Base-by-base conservation (phyloP, 2,888 invertebrate species). In the Disparrhopalites patrizii region DNA sequence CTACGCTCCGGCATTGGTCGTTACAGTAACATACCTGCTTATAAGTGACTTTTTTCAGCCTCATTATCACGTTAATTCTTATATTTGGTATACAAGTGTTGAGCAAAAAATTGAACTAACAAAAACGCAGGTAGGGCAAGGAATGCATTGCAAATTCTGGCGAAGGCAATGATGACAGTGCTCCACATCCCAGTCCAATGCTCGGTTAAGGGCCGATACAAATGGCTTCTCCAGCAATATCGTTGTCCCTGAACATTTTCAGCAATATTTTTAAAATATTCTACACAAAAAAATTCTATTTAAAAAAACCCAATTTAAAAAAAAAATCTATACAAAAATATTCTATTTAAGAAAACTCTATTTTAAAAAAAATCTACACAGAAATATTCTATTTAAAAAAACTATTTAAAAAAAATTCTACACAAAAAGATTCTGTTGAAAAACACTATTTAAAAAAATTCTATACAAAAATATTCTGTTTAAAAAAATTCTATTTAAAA, bases 151-250 rank as follows among this genome's bases (percentile, higher is more conserved):
- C 2, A 8, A 38, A 10, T 38, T 36, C 7, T 27, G 18, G 5
- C 20, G 7, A 15, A 38, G 13, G 57, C 57, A 57, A 23, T 38
- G 18, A 23, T 57, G 57, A 23, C 57, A 57, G 23, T 57, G 57
- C 15, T 57, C 36, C 25, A 57, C 38, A n/a, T 57, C 57, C 57
- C 57, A 57, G 8, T 57, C 36, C 3, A 57, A 25, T 10, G 38
- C 36, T 18, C 27, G 20, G 10, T 27, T 20, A 18, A 57, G 38
- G 8, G 20, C 38, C 5, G 33, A 23, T 7, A 57, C 57, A 36
- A 57, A 57, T 5, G 57, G 57, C 4, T 2, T 38, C 10, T 57
- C 57, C 10, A 57, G 38, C 7, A 57, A 7, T n/a, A 57, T n/a
- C 28, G 57, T 33, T 4, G 36, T 57, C 7, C 57, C 57, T 57